A percentile compares a stretch with the other conserved stretches of the same genome.
These are phyloP conservation scores for Callocephalon fimbriatum DNA, from an alignment of 2,113 vertebrate species.

Conservation along the genomic window DNA sequence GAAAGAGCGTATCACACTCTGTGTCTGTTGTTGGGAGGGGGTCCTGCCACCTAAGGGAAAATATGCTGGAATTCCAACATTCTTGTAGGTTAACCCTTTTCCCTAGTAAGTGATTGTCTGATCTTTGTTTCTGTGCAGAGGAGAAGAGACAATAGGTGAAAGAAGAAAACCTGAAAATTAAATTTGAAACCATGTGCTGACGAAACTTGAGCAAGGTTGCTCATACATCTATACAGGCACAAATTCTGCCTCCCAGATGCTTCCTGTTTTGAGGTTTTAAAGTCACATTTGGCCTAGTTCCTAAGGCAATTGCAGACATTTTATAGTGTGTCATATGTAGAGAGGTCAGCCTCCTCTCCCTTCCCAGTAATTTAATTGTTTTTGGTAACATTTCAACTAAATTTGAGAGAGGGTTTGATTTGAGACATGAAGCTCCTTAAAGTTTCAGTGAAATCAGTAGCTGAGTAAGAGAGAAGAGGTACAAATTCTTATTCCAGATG, in stretches of 20 bases:
- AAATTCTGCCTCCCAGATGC: neutral
- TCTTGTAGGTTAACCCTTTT: neutral
- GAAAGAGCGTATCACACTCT: neutral
- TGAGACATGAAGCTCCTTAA: neutral
- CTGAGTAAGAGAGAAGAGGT: neutral
- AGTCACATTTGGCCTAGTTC: neutral
- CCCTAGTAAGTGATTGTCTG: neutral
- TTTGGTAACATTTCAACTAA: neutral
- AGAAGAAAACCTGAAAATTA: neutral
- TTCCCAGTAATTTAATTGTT: neutral
- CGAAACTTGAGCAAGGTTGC: neutral
- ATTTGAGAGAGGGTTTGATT: neutral
- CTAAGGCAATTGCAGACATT: neutral
- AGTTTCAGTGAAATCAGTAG: neutral
- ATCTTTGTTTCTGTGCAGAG: neutral
- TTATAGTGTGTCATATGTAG: neutral
- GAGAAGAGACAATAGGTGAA: neutral
- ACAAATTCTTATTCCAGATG: neutral
- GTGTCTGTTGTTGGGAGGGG: neutral
- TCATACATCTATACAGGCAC: neutral
- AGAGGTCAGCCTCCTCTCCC: neutral
- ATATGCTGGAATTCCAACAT: neutral
- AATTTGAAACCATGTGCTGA: neutral
- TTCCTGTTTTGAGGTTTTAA: neutral
- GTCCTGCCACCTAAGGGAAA: neutral